Conservation (phyloP, 2,113 vertebrate species). For the Phrynocephalus versicolor region DNA sequence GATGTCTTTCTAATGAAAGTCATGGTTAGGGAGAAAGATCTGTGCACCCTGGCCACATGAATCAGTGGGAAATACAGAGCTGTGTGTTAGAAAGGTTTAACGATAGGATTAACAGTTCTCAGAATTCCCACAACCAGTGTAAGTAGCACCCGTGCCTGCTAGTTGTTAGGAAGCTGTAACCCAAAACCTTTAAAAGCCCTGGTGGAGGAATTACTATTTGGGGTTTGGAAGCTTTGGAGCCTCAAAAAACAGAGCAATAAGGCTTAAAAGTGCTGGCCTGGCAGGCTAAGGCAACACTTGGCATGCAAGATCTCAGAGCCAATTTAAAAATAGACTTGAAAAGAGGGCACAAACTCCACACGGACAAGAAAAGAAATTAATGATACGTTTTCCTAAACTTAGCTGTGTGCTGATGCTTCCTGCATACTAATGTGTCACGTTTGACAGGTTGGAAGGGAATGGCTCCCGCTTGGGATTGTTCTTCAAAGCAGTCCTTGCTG, state of each 20-base stretch:
- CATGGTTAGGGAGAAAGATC: no score
- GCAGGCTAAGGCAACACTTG: conserved; percentile 50
- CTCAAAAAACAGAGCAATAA: rapidly evolving
- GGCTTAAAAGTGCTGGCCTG: conserved; percentile 19
- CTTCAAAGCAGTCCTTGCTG: background rate
- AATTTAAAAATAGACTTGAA: conserved; percentile 75
- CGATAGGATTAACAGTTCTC: no score
- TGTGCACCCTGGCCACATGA: no score
- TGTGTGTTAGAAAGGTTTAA: no score
- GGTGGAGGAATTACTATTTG: background rate
- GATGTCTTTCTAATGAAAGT: no score
- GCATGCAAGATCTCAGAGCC: conserved; percentile 59
- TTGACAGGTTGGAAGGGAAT: background rate
- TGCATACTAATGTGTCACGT: conserved; percentile 38
- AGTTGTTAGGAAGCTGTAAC: no score
- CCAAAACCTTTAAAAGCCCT: no score
- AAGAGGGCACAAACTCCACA: conserved; percentile 69
- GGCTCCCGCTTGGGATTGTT: conserved; percentile 10
- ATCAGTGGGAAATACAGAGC: no score
- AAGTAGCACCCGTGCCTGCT: no score
- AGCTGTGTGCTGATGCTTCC: conserved; percentile 27
- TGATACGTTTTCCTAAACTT: conserved; percentile 52
- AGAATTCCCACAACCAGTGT: no score
- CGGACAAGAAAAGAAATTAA: conserved; percentile 68
- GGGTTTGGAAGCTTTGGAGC: background rate